A percentile compares a stretch with the other conserved stretches of the same genome.
phyloP scores from a whole-genome alignment of 2,113 vertebrate genomes.

The Hucho hucho region DNA sequence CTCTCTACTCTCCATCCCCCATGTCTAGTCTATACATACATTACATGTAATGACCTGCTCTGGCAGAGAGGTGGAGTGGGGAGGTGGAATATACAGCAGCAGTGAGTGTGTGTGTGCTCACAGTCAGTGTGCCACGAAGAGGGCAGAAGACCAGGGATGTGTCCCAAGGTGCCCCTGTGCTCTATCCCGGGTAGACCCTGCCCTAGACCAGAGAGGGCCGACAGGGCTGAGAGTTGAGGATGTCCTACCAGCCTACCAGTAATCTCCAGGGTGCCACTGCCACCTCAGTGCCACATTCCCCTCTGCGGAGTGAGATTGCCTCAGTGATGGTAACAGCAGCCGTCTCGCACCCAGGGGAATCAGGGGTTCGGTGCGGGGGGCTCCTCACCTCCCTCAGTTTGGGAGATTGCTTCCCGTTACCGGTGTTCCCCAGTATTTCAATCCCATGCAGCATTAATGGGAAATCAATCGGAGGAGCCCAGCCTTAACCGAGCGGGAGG shows the following conservation, averaged over 20 bases:
- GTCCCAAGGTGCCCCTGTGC: background rate
- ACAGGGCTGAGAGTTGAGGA: too few species aligned
- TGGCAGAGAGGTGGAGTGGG: background rate
- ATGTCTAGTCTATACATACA: background rate
- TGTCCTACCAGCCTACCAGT: too few species aligned
- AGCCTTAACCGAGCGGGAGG: conserved; percentile 75
- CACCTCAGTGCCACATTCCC: background rate
- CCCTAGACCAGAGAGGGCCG: too few species aligned
- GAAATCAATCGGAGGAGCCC: conserved; percentile 69
- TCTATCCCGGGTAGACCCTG: background rate
- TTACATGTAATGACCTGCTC: background rate
- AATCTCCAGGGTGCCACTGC: too few species aligned
- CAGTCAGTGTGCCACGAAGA: background rate
- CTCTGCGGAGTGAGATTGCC: background rate
- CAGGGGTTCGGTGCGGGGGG: conserved; percentile 53
- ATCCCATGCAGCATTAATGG: conserved; percentile 77
- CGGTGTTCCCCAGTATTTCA: conserved; percentile 34
- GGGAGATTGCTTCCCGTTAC: conserved; percentile 77
- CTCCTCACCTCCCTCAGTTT: conserved; percentile 61
- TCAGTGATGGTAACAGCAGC: background rate
- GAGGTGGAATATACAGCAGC: background rate
- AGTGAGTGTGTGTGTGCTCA: background rate
- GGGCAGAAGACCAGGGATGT: background rate
- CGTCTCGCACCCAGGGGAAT: background rate
- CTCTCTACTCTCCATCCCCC: background rate